Evolutionary conservation across 1,140 invertebrate species (phyloP).

Genomic region (Papilio machaon): DNA sequence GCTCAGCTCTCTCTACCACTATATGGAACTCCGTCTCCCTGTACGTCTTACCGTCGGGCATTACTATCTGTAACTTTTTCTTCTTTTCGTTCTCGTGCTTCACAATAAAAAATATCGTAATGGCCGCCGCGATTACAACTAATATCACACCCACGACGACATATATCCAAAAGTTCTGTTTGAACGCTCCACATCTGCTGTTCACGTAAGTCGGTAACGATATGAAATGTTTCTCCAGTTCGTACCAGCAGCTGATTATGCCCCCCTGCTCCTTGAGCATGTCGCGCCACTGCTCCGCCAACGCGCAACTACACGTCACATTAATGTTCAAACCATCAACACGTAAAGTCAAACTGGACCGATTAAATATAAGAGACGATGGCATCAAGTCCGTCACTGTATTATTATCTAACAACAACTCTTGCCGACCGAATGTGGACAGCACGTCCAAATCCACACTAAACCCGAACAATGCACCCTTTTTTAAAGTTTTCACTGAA

Average conservation of each 20-base stretch:
- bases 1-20: conserved; percentile 90
- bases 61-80: conserved; percentile 84
- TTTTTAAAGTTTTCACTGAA: conserved; percentile 81
- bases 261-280: conserved; percentile 62
- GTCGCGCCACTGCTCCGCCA: conserved; percentile 73
- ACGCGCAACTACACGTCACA: conserved; percentile 83
- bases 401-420: conserved; percentile 86
- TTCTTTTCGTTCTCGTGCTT: conserved; percentile 73
- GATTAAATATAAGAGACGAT: conserved; percentile 84
- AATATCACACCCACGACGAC: conserved; percentile 71
- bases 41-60: conserved; percentile 91
- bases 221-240: conserved; percentile 63
- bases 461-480: conserved; percentile 85
- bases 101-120: conserved; percentile 69
- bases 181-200: conserved; percentile 69
- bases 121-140: conserved; percentile 65
- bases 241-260: conserved; percentile 70
- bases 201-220: conserved; percentile 70
- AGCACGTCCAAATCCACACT: conserved; percentile 79
- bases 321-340: conserved; percentile 84
- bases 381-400: conserved; percentile 82
- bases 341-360: conserved; percentile 80
- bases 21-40: conserved; percentile 92
- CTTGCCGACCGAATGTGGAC: conserved; percentile 64
- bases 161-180: conserved; percentile 76